Percentiles rank a stretch among this genome's conserved stretches.
phyloP scores from a whole-genome alignment of 2,888 invertebrate species.

The Thelaira solivaga region DNA sequence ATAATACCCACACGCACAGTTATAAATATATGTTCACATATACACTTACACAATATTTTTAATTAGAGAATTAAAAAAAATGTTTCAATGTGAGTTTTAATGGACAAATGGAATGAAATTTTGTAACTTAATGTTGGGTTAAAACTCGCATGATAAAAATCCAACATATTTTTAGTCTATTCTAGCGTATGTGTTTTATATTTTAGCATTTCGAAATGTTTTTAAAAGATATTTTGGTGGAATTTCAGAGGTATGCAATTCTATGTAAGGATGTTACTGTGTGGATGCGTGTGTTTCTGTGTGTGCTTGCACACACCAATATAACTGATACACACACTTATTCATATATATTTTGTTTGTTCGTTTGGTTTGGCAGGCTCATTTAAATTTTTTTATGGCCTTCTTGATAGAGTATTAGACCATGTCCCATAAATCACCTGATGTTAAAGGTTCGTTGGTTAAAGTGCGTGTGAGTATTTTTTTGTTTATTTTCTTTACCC shows the following conservation, averaged over 20 bases:
- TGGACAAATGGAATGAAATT: conserved; percentile 1
- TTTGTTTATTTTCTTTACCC: not conserved
- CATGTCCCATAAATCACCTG: conserved; percentile 72
- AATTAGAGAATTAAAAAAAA: not conserved
- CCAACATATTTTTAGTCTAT: too few relatives aligned
- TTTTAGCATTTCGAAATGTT: conserved; percentile 23
- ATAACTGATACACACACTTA: not conserved
- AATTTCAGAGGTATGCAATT: not conserved
- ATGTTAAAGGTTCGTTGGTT: conserved; percentile 31
- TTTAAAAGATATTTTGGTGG: not conserved
- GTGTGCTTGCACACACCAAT: too few relatives aligned
- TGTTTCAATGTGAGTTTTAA: too few relatives aligned
- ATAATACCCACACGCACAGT: too few relatives aligned
- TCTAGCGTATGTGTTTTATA: not conserved
- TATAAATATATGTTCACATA: too few relatives aligned
- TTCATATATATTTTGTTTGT: not conserved
- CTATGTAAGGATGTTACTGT: not conserved
- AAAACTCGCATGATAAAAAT: not conserved
- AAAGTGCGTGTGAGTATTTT: not conserved
- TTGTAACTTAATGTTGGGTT: conserved; percentile 9
- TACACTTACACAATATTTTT: not conserved
- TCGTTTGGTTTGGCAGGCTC: conserved; percentile 67
- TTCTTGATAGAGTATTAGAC: conserved; percentile 68
- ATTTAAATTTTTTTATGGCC: conserved; percentile 75
- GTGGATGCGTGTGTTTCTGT: too few relatives aligned